These are phyloP conservation scores for Choreutis nemorana DNA, from an alignment of 2,888 invertebrate species.

Conservation along the genomic window DNA sequence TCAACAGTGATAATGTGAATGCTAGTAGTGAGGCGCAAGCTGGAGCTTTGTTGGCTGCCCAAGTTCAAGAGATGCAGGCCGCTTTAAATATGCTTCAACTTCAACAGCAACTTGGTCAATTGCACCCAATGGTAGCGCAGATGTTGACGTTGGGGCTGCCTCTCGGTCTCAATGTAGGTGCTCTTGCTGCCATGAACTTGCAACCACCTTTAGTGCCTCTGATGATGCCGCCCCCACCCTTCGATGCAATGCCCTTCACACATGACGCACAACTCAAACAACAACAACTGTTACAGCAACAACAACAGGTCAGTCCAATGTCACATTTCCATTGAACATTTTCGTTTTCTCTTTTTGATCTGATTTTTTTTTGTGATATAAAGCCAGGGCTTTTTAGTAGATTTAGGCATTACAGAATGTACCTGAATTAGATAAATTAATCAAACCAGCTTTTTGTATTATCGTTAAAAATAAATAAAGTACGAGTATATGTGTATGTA, in stretches of 20 bases:
- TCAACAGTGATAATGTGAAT: constrained; percentile 37
- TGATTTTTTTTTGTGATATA: no score
- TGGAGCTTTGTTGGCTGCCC: constrained; percentile 69
- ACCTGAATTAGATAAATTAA: no score
- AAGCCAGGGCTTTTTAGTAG: no score
- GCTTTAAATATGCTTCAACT: constrained; percentile 86
- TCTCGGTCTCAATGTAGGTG: constrained; percentile 79
- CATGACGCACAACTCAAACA: constrained; percentile 74
- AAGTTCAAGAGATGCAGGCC: constrained; percentile 85
- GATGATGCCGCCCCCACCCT: constrained; percentile 86
- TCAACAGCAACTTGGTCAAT: constrained; percentile 84
- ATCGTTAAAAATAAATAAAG: no score
- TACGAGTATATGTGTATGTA: no score
- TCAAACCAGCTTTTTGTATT: no score
- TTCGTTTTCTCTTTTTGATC: no score
- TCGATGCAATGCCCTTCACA: constrained; percentile 70
- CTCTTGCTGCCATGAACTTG: constrained; percentile 92
- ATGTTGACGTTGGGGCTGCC: constrained; percentile 87
- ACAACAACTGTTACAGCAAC: constrained; percentile 75
- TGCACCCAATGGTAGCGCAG: constrained; percentile 90
- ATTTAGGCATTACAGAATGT: no score
- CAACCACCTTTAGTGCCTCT: constrained; percentile 91
- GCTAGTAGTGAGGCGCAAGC: constrained; percentile 41
- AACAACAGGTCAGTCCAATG: constrained; percentile 74
- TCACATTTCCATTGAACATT: no score